These are phyloP conservation scores for Metopia argyrocephala DNA, from an alignment of 2,888 invertebrate species.

Conservation along the genomic window DNA sequence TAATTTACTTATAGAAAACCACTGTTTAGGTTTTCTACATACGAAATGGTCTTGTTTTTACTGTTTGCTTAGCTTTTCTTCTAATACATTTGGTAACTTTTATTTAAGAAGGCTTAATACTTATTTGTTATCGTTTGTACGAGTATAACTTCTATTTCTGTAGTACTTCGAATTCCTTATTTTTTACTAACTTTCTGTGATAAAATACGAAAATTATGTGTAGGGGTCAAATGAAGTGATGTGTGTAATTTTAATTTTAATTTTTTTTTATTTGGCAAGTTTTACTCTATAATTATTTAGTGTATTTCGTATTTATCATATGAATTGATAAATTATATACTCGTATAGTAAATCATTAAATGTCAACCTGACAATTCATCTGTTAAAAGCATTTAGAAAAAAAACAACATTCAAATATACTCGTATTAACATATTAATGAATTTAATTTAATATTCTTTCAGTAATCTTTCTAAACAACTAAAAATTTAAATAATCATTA, in stretches of 20 bases:
- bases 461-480: neutral
- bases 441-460: neutral
- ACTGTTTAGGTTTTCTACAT: no score
- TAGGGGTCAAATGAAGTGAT: no score
- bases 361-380: constrained; percentile 8
- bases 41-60: no score
- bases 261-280: neutral
- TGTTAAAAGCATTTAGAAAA: constrained; percentile 18
- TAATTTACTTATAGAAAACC: no score
- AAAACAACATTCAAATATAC: neutral
- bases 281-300: neutral
- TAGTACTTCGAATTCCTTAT: no score
- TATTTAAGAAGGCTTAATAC: no score
- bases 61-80: no score
- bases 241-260: neutral
- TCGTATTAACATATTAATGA: constrained; percentile 22
- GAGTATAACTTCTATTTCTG: no score
- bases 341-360: constrained; percentile 40
- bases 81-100: no score
- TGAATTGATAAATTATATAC: constrained; percentile 16
- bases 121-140: no score
- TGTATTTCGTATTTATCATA: constrained; percentile 9
- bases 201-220: no score
- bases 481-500: constrained; percentile 6
- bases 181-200: no score